These are phyloP conservation scores for Scaptomyza flava DNA, from an alignment of 2,888 invertebrate genomes.

Conservation along the genomic window DNA sequence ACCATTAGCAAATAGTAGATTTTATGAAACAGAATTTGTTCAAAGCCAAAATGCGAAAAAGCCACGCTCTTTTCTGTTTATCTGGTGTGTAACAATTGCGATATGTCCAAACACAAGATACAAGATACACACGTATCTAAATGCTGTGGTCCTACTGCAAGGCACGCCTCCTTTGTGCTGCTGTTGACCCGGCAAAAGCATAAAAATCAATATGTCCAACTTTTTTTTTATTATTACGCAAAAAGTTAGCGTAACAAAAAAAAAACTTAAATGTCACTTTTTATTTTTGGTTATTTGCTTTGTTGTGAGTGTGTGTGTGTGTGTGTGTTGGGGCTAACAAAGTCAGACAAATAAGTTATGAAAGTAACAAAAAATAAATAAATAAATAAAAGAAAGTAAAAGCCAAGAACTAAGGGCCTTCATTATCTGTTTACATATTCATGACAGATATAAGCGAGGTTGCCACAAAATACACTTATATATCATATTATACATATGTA, in stretches of 20 bases:
- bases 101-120: slow-evolving; percentile 55
- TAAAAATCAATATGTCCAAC: slow-evolving; percentile 77
- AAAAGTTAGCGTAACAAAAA: slow-evolving; percentile 43
- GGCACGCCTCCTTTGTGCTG: slow-evolving; percentile 43
- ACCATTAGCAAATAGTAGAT: slow-evolving; percentile 43
- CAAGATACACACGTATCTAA: slow-evolving; percentile 75
- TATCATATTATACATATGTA: slow-evolving; percentile 21
- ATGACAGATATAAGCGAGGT: slow-evolving; percentile 29
- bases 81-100: slow-evolving; percentile 43
- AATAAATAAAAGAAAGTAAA: background rate
- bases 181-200: slow-evolving; percentile 38
- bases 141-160: slow-evolving; percentile 53
- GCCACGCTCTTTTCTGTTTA: slow-evolving; percentile 32
- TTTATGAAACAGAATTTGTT: slow-evolving; percentile 14
- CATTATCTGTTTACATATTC: slow-evolving; percentile 77
- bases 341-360: slow-evolving; percentile 43
- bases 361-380: slow-evolving; percentile 3
- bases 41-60: slow-evolving; percentile 29
- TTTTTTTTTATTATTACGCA: slow-evolving; percentile 17
- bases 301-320: slow-evolving; percentile 35
- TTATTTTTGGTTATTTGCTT: slow-evolving; percentile 32
- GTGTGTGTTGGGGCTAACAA: slow-evolving; percentile 49
- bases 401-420: slow-evolving; percentile 39
- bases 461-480: slow-evolving; percentile 42
- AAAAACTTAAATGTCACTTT: slow-evolving; percentile 27